Evolutionary conservation across 2,797 vertebrate genomes (phyloP).

Genomic region (Eupleurogrammus muticus): DNA sequence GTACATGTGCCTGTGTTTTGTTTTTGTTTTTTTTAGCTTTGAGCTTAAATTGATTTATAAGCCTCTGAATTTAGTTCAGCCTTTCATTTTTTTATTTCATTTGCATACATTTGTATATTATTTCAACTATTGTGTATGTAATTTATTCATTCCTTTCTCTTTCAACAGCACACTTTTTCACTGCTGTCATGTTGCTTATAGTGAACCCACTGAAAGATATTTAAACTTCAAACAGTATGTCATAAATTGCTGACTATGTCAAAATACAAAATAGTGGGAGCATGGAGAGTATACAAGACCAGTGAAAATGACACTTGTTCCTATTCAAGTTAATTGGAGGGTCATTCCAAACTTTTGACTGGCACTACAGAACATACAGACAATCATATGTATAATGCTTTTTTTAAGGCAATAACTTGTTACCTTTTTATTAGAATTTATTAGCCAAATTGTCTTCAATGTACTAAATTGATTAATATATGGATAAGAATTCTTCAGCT

Average conservation of each 20-base stretch:
- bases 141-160: not conserved
- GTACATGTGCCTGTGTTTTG: slow-evolving; percentile 23
- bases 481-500: not conserved
- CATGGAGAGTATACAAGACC: too few species aligned
- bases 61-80: not conserved
- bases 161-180: not conserved
- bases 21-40: too few species aligned
- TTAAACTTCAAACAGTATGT: not conserved
- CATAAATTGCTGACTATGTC: slow-evolving; percentile 1
- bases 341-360: too few species aligned
- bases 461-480: slow-evolving; percentile 1
- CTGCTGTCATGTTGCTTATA: not conserved
- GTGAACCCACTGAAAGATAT: not conserved
- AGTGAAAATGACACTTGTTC: not conserved
- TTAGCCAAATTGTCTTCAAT: not conserved
- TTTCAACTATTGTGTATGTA: not conserved
- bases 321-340: not conserved
- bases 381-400: too few species aligned
- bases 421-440: not conserved
- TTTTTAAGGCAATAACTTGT: not conserved
- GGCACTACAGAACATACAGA: too few species aligned
- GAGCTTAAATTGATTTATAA: slow-evolving; percentile 27
- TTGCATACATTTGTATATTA: not conserved
- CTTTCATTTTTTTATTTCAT: slow-evolving; percentile 16
- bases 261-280: too few species aligned